These are phyloP conservation scores for Calidris pugnax DNA, from an alignment of 2,113 vertebrate genomes.

Conservation along the genomic window DNA sequence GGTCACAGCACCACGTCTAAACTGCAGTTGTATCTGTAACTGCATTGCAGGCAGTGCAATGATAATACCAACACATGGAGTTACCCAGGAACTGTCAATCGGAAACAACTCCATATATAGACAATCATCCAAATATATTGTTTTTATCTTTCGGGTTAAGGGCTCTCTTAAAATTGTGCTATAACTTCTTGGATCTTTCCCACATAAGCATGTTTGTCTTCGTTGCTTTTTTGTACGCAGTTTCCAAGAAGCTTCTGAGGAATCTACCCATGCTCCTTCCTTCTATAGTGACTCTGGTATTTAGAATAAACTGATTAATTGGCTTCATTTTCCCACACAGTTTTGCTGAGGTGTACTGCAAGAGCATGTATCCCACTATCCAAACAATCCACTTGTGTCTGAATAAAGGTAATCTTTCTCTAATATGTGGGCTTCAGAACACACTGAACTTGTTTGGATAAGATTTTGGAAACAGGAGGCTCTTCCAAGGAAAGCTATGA, in stretches of 20 bases:
- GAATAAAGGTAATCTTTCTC: neutral
- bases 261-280: neutral
- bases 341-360: neutral
- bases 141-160: neutral
- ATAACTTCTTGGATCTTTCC: neutral
- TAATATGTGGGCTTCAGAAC: neutral
- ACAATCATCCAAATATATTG: neutral
- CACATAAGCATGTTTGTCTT: neutral
- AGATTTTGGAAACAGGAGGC: neutral
- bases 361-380: neutral
- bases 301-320: neutral
- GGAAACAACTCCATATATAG: neutral
- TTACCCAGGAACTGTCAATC: neutral
- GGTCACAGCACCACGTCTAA: neutral
- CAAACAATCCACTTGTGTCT: neutral
- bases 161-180: neutral
- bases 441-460: neutral
- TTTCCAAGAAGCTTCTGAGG: constrained; percentile 8
- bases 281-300: neutral
- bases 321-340: neutral
- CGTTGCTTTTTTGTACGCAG: neutral
- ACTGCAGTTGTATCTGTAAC: neutral
- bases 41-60: neutral
- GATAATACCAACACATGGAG: neutral
- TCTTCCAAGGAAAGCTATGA: constrained; percentile 2